phyloP scores from a whole-genome alignment of 1,140 invertebrate genomes.

The Lasaia peninsularis region DNA sequence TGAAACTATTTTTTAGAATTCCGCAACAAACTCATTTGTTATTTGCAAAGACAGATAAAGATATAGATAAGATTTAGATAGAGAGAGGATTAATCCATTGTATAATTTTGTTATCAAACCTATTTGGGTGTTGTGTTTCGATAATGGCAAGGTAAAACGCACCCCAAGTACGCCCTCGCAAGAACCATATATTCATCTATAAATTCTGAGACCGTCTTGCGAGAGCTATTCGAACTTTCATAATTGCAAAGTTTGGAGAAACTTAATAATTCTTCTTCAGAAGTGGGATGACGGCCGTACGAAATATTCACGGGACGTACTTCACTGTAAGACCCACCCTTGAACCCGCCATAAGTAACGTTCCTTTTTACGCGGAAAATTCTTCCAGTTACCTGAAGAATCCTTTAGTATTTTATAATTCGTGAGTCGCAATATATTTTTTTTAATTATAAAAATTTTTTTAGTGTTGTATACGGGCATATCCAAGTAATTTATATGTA shows the following conservation, averaged over 20 bases:
- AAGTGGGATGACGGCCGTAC: slow-evolving; percentile 69
- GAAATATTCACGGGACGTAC: slow-evolving; percentile 72
- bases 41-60: too few relatives aligned
- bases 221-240: slow-evolving; percentile 76
- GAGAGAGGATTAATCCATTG: slow-evolving; percentile 1
- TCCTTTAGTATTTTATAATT: slow-evolving; percentile 1
- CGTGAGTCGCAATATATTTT: slow-evolving; percentile 1
- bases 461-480: too few relatives aligned
- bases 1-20: neutral
- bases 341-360: slow-evolving; percentile 41
- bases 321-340: slow-evolving; percentile 52
- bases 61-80: neutral
- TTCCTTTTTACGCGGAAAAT: slow-evolving; percentile 14
- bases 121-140: slow-evolving; percentile 27
- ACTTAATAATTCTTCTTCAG: slow-evolving; percentile 77
- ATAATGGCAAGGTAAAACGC: slow-evolving; percentile 43
- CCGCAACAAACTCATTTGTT: neutral
- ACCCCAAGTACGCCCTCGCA: slow-evolving; percentile 41
- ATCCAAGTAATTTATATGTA: too few relatives aligned
- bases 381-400: slow-evolving; percentile 26
- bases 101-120: slow-evolving; percentile 6
- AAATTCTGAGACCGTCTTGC: slow-evolving; percentile 73
- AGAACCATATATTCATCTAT: slow-evolving; percentile 70
- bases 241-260: slow-evolving; percentile 74
- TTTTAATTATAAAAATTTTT: neutral